Percentiles rank a stretch among this genome's conserved stretches.
Conservation (phyloP, 1,140 invertebrate genomes). For the Brachionus rotundiformis region DNA sequence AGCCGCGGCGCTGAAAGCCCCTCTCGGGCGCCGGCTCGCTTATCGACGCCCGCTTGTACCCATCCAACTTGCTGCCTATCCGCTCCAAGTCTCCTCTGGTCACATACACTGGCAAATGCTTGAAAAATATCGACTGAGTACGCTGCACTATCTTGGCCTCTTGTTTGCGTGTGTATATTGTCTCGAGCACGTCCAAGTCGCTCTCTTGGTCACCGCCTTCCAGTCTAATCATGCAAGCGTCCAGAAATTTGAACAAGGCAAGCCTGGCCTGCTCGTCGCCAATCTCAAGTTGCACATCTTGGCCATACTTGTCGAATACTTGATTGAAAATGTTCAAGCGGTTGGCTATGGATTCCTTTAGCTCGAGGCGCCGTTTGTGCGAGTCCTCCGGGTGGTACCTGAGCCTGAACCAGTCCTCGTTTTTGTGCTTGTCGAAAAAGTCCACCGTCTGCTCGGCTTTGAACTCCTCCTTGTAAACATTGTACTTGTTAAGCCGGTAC, state of each 20-base stretch:
- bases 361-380: constrained; percentile 82
- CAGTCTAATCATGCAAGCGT: constrained; percentile 20
- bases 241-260: constrained; percentile 24
- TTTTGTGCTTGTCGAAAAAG: constrained; percentile 97
- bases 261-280: constrained; percentile 74
- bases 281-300: constrained; percentile 82
- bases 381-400: constrained; percentile 52
- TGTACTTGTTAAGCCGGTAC: constrained; percentile 79
- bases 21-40: constrained; percentile 90
- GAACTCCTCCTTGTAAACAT: constrained; percentile 97
- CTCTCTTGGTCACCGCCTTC: neutral
- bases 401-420: constrained; percentile 86
- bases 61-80: constrained; percentile 67
- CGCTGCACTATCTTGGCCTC: constrained; percentile 72
- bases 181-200: neutral
- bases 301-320: constrained; percentile 72
- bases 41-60: constrained; percentile 90
- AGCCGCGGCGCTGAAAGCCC: constrained; percentile 89
- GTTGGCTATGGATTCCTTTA: constrained; percentile 78
- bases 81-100: constrained; percentile 94
- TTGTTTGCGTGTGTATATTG: neutral
- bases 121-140: constrained; percentile 92
- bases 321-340: constrained; percentile 87
- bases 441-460: constrained; percentile 92
- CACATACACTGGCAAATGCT: constrained; percentile 90